phyloP scores from a whole-genome alignment of 2,113 vertebrate species.

The Willisornis vidua region DNA sequence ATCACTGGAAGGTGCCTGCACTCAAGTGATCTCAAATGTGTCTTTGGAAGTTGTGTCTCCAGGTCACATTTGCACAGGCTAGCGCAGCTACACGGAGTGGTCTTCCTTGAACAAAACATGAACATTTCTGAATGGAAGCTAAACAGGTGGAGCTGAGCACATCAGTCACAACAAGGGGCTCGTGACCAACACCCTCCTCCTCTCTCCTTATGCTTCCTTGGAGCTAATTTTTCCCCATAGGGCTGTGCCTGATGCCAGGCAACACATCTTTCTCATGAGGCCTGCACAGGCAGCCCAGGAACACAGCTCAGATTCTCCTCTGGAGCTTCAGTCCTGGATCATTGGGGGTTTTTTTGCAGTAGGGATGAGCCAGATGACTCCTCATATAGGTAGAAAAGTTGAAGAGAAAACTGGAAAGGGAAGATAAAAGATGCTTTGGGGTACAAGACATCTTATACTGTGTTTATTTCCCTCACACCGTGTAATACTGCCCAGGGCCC shows the following conservation, averaged over 20 bases:
- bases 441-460: not conserved
- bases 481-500: not conserved
- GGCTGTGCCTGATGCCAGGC: not conserved
- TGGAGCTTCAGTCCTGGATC: not conserved
- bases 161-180: not conserved
- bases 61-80: not conserved
- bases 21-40: not conserved
- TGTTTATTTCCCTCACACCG: not conserved
- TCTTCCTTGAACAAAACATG: not conserved
- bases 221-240: not conserved
- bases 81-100: not conserved
- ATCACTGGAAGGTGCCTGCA: not conserved
- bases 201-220: not conserved
- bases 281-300: not conserved
- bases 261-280: not conserved
- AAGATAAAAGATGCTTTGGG: not conserved
- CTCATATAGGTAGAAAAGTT: not conserved
- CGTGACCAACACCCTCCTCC: not conserved
- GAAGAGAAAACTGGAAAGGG: not conserved
- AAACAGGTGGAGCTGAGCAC: not conserved
- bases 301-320: not conserved
- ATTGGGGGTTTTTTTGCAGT: fast-evolving
- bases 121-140: not conserved
- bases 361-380: not conserved
- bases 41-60: not conserved